Evolutionary conservation across 2,113 vertebrate genomes (phyloP).

Genomic region (Onychostruthus taczanowskii): DNA sequence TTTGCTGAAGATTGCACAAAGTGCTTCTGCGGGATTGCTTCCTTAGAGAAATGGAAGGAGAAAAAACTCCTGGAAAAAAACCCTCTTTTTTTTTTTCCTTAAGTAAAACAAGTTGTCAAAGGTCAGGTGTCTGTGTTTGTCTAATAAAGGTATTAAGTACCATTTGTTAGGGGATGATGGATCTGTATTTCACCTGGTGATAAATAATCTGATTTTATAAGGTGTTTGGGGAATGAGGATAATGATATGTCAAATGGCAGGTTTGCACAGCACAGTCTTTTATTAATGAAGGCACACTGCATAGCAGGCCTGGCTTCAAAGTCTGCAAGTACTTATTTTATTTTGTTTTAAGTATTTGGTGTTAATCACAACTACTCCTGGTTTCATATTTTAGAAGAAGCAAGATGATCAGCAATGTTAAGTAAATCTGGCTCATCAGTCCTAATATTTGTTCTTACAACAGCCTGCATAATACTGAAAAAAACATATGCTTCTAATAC

Average conservation of each 20-base stretch:
- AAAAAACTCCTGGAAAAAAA: background rate
- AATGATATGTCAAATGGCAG: background rate
- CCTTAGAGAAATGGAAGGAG: background rate
- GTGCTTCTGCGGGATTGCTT: background rate
- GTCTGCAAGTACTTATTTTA: background rate
- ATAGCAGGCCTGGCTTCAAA: background rate
- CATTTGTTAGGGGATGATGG: background rate
- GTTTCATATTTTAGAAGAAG: background rate
- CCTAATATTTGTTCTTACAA: background rate
- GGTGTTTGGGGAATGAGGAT: background rate
- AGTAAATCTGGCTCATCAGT: background rate
- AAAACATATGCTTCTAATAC: background rate
- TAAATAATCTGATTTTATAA: background rate
- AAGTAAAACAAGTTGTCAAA: background rate
- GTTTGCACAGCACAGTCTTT: background rate
- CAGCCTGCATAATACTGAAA: background rate
- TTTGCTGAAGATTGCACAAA: background rate
- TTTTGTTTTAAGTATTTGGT: background rate
- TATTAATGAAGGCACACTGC: background rate
- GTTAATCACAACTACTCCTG: background rate
- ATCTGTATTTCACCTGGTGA: background rate
- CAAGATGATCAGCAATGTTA: background rate
- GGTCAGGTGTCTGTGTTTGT: background rate
- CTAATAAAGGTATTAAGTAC: background rate
- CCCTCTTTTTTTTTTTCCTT: background rate